These are phyloP conservation scores for Xenopus laevis DNA, from an alignment of 2,113 vertebrate species.

Conservation along the genomic window DNA sequence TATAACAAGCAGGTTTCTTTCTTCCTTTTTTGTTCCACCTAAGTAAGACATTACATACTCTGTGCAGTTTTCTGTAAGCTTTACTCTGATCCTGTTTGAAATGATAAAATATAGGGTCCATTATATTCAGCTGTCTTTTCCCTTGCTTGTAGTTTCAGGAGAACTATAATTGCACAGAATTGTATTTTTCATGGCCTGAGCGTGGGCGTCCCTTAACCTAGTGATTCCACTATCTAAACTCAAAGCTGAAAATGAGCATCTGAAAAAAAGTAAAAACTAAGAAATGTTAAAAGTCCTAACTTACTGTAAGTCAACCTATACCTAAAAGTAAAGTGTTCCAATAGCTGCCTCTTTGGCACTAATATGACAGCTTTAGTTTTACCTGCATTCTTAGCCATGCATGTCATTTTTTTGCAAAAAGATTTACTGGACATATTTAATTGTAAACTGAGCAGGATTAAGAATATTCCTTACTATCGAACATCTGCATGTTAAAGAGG, in stretches of 20 bases:
- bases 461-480: too few species aligned
- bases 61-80: constrained; percentile 18
- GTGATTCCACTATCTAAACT: constrained; percentile 18
- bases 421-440: neutral
- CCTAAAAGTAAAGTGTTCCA: constrained; percentile 15
- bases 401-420: neutral
- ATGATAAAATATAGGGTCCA: constrained; percentile 30
- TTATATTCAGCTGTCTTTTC: constrained; percentile 19
- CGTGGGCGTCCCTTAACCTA: constrained; percentile 22
- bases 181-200: constrained; percentile 3
- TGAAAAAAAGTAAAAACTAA: constrained; percentile 10
- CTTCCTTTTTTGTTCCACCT: constrained; percentile 17
- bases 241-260: constrained; percentile 21
- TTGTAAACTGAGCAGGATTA: neutral
- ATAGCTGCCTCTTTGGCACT: constrained; percentile 12
- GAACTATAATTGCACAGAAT: constrained; percentile 32
- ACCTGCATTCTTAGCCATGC: neutral
- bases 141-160: neutral
- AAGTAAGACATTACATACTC: constrained; percentile 4
- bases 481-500: too few species aligned
- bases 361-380: constrained; percentile 6
- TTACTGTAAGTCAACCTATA: constrained; percentile 13
- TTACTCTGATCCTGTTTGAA: constrained; percentile 28
- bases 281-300: constrained; percentile 23
- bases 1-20: constrained; percentile 36